A percentile compares a stretch with the other conserved stretches of the same genome.
Conservation (phyloP, 1,140 invertebrate species). For the Littorina saxatilis region DNA sequence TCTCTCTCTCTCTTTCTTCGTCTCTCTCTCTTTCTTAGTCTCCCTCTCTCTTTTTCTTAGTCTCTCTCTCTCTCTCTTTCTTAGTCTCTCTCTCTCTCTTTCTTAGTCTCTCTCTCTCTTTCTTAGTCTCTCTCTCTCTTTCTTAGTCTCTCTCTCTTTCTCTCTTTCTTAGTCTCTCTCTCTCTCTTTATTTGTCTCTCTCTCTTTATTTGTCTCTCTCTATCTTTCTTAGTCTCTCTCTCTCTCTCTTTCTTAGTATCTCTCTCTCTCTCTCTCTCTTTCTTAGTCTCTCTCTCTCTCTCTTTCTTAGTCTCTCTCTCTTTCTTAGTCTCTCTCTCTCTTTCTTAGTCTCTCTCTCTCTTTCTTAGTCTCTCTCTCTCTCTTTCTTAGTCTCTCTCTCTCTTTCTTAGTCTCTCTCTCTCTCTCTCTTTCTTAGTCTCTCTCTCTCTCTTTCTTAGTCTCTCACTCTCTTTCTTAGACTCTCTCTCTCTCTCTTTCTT, state of each 20-base stretch:
- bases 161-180: not conserved
- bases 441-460: no score
- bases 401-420: no score
- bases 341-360: no score
- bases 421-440: no score
- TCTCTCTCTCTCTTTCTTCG: not conserved
- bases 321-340: no score
- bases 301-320: no score
- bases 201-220: not conserved
- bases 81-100: not conserved
- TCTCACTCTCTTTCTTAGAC: no score
- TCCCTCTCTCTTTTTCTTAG: not conserved
- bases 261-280: no score
- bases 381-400: no score
- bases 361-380: no score
- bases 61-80: not conserved
- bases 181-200: slow-evolving; percentile 2
- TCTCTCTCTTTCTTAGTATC: not conserved
- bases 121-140: slow-evolving; percentile 4
- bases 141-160: not conserved
- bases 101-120: not conserved
- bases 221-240: not conserved
- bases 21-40: not conserved
- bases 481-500: no score
- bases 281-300: no score